Base-by-base conservation (phyloP, 2,113 vertebrate genomes). In the Tachysurus fulvidraco region DNA sequence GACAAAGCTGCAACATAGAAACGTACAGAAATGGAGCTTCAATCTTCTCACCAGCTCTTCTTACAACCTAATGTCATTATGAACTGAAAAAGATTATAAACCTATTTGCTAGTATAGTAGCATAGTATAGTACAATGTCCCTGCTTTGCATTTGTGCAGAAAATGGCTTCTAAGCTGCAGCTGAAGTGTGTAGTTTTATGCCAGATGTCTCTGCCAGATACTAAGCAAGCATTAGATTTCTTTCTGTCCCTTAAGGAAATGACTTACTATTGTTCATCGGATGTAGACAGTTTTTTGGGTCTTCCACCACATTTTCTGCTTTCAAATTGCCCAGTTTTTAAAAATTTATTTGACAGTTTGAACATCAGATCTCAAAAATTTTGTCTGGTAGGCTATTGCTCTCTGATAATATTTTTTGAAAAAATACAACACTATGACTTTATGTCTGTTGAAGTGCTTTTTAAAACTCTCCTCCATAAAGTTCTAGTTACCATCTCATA, bases 231-330 rank as follows among this genome's bases (percentile, higher is more conserved):
- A 65, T 82, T 65, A 50, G 60, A 82, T 65, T 82, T 65, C 60
- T 64, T 82, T 52, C 81, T 82, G 59, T 65, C 60, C 59, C 81
- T 82, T 64, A 46, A 50, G 81, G 60, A 82, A 64, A 65, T 65
- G 60, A 82, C 80, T 64, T 64, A 64, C 36, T 82, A 64, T 64
- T 46, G 59, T 50, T 65, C 23, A 82, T 82, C 59, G 46, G 41
- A 64, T n/a, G 57, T n/a, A 82, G 41, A 64, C 80, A 64, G 41
- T n/a, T 82, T 82, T 64, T 82, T 46, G 81, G 60, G 41, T 11
- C 30, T 50, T 46, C 6, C 13, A 64, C 11, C 44, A 36, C 10
- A 44, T 44, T 23, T 62, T 81, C 57, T 81, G 21, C 14, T 62
- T 50, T 50, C 4, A 65, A 28, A n/a, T 8, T 64, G 41, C 36